phyloP scores from a whole-genome alignment of 2,113 vertebrate genomes.

The Brachypteracias leptosomus region DNA sequence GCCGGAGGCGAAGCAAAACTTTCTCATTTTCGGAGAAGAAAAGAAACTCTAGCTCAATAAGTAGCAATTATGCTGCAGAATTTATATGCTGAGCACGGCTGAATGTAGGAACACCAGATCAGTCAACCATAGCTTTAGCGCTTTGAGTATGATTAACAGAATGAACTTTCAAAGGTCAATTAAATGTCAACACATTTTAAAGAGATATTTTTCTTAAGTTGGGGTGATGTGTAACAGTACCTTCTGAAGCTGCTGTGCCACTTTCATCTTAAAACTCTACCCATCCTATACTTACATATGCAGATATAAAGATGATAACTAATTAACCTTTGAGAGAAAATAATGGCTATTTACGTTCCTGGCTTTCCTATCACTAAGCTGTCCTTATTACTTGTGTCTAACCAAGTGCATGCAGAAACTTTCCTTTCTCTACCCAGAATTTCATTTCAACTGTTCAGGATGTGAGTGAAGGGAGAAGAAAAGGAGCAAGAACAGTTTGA shows the following conservation, averaged over 20 bases:
- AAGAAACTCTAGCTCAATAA: constrained; percentile 76
- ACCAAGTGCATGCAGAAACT: background rate
- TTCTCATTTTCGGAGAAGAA: constrained; percentile 70
- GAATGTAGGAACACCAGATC: constrained; percentile 75
- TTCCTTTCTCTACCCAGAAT: background rate
- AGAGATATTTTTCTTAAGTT: constrained; percentile 68
- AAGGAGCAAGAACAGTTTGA: background rate
- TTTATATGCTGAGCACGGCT: constrained; percentile 81
- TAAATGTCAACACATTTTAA: constrained; percentile 83
- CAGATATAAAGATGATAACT: background rate
- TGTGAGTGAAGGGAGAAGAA: background rate
- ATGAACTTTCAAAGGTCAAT: constrained; percentile 83
- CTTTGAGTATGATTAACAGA: constrained; percentile 85
- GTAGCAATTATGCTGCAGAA: constrained; percentile 76
- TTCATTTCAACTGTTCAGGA: background rate
- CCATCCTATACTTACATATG: background rate
- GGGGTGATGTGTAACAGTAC: constrained; percentile 33
- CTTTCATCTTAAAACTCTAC: constrained; percentile 26
- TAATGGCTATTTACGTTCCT: background rate
- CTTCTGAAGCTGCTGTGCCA: constrained; percentile 4
- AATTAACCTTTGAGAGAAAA: constrained; percentile 19
- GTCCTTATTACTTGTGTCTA: background rate
- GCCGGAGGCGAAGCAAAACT: constrained; percentile 66
- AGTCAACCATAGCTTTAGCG: constrained; percentile 75
- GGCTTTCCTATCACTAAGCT: background rate